Conservation (phyloP, 2,113 vertebrate genomes). For the Grantiella picta region DNA sequence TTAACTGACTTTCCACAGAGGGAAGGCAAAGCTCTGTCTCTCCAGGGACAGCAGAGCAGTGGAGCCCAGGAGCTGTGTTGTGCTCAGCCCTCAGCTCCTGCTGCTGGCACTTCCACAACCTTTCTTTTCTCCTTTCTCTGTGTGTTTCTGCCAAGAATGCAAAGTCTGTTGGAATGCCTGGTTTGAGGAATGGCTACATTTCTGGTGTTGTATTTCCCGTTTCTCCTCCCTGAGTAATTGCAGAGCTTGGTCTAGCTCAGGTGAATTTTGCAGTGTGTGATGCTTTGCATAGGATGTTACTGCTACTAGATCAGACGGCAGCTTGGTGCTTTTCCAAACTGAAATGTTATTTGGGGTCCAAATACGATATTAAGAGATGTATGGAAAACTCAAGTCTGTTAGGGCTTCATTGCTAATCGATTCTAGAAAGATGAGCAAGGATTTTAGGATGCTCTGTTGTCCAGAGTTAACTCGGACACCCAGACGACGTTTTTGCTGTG, state of each 20-base stretch:
- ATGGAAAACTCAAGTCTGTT: not conserved
- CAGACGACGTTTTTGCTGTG: not conserved
- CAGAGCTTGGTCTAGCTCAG: fast-evolving
- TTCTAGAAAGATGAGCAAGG: not conserved
- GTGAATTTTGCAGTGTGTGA: not conserved
- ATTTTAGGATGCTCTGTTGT: not conserved
- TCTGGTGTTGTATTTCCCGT: not conserved
- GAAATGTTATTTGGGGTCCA: not conserved
- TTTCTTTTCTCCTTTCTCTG: not conserved
- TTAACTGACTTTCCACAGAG: not conserved
- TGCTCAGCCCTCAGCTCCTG: not conserved
- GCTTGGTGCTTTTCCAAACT: not conserved
- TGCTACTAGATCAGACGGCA: not conserved
- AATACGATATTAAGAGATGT: not conserved
- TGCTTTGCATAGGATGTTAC: not conserved
- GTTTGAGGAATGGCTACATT: not conserved
- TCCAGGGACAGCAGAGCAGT: not conserved
- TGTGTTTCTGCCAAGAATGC: not conserved
- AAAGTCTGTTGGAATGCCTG: not conserved
- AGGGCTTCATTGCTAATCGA: not conserved
- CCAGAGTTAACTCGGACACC: not conserved
- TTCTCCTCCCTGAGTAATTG: not conserved
- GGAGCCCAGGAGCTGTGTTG: fast-evolving
- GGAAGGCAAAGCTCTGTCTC: not conserved
- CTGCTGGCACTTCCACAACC: not conserved